Conservation (phyloP, 2,113 vertebrate species). For the Manacus vitellinus region DNA sequence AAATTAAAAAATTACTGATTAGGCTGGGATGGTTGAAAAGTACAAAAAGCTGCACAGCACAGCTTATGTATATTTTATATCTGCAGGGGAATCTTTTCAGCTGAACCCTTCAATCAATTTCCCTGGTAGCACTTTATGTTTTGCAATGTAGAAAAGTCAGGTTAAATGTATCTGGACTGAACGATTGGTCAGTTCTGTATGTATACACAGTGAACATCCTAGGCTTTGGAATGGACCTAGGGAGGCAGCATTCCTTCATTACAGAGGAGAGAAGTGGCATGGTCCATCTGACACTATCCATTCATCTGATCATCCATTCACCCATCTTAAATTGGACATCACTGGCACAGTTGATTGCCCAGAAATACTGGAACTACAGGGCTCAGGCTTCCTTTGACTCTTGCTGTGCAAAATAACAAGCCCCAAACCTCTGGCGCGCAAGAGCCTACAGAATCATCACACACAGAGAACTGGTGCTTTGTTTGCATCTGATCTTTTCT, state of each 20-base stretch:
- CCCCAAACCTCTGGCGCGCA: background rate
- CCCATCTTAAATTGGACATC: background rate
- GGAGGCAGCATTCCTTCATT: background rate
- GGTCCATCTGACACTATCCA: background rate
- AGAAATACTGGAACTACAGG: background rate
- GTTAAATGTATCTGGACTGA: background rate
- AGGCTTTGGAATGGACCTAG: background rate
- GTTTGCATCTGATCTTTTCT: background rate
- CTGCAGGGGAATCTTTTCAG: background rate
- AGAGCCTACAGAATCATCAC: background rate
- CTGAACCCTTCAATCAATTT: background rate
- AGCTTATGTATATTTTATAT: background rate
- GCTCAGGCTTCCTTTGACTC: background rate
- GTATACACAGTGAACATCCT: background rate
- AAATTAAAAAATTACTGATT: background rate
- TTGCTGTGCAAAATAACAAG: background rate
- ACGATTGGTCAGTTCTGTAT: background rate
- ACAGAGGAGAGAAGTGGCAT: background rate
- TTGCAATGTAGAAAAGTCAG: background rate
- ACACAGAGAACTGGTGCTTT: accelerated
- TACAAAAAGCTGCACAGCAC: background rate
- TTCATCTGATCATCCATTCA: background rate
- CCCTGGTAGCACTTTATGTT: background rate
- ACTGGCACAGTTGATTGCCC: background rate
- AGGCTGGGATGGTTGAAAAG: background rate